Evolutionary conservation across 2,797 vertebrate species (phyloP), one percentile per base, ranked within the genome.

Genomic region (Amniataba percoides): DNA sequence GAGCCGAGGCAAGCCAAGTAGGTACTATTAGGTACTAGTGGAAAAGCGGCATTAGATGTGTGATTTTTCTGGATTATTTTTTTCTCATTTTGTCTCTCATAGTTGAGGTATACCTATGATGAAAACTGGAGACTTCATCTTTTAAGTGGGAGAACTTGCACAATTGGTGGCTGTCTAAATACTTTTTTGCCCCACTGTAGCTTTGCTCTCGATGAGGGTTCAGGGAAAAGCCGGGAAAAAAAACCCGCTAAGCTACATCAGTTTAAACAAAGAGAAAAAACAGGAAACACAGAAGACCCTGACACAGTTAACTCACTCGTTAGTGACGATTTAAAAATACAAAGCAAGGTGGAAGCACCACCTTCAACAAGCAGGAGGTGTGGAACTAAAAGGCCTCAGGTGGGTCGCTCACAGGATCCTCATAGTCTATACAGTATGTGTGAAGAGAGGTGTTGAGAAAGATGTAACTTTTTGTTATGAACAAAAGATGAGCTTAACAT

Each of bases 391-490:
- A 60, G 13, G 58, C 40, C 40, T 61, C 40, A 12, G 21, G 58
- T 43, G 40, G 21, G 15, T 60, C 6, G 5, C 7, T 61, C 40
- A 14, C 51, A 43, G n/a, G 39, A 59, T 8, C 7, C 7, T 7
- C 14, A 9, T 1, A 11, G 59, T 18, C 21, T 27, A 34, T 4
- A 40, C 34, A 25, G 21, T 7, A 12, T 39, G 31, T 51, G 46
- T 52, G 21, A 52, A 52, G 48, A 52, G 4, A 63, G 27, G 27
- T 63, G 48, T 7, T 51, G 46, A 48, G 18, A 63, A 63, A 63
- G 23, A 16, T 36, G 31, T 59, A 2, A 23, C 39, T 60, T 40
- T 7, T 60, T 58, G 34, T 64, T 36, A 64, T 36, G 45, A 64
- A 34, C n/a, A 10, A 40, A 23, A 23, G 21, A 51, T 27, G 21